Evolutionary conservation across 2,113 vertebrate genomes (phyloP).

Genomic region (Ageneiosus marmoratus): DNA sequence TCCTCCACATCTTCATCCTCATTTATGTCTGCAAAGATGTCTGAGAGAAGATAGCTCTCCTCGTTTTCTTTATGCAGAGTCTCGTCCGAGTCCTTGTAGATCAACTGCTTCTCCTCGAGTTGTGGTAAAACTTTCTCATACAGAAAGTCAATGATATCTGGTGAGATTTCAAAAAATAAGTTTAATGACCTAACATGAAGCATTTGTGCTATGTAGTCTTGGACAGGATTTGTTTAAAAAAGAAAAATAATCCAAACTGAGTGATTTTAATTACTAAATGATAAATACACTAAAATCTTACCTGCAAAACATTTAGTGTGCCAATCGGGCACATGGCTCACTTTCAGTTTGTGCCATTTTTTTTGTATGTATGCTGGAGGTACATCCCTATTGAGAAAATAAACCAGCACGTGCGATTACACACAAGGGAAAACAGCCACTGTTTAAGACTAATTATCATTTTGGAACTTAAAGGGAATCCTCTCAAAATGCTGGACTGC

Average conservation of each 20-base stretch:
- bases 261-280: neutral
- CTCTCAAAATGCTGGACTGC: neutral
- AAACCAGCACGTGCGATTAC: neutral
- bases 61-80: neutral
- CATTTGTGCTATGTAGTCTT: neutral
- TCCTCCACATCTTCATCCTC: constrained; percentile 31
- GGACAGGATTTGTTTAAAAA: neutral
- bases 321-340: constrained; percentile 63
- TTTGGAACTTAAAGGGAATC: neutral
- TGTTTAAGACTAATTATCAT: neutral
- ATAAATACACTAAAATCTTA: constrained; percentile 44
- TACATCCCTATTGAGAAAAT: constrained; percentile 52
- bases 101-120: constrained; percentile 41
- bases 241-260: neutral
- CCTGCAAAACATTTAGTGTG: constrained; percentile 57
- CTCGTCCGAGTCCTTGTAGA: neutral
- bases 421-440: neutral
- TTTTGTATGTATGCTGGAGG: constrained; percentile 62
- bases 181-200: too few species aligned
- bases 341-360: constrained; percentile 63
- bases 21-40: constrained; percentile 55
- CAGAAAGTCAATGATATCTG: constrained; percentile 70
- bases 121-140: constrained; percentile 43
- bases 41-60: constrained; percentile 43
- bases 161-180: neutral